phyloP scores from a whole-genome alignment of 2,113 vertebrate species.

The Rhabdomys dilectus region DNA sequence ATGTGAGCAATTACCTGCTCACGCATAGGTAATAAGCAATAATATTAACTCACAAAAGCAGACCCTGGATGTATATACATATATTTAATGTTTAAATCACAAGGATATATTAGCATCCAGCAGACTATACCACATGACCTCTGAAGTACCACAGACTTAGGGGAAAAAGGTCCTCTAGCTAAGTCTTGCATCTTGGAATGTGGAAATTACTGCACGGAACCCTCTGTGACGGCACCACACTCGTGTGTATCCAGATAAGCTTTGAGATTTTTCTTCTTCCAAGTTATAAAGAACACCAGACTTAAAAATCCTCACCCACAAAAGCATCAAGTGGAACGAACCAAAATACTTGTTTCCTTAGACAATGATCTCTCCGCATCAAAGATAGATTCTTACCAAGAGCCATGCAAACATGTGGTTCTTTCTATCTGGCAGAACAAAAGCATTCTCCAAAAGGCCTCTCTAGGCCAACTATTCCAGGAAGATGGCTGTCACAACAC shows the following conservation, averaged over 20 bases:
- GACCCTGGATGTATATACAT: neutral
- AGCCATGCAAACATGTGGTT: neutral
- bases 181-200: neutral
- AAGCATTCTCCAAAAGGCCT: neutral
- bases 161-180: neutral
- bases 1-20: neutral
- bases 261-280: neutral
- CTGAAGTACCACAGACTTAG: neutral
- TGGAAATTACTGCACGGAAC: neutral
- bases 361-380: neutral
- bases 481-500: neutral
- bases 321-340: neutral
- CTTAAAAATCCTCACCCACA: neutral
- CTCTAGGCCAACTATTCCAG: neutral
- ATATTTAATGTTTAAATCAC: neutral
- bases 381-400: neutral
- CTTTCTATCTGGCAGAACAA: conserved; percentile 18
- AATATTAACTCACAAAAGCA: neutral
- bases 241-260: neutral
- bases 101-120: neutral
- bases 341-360: conserved; percentile 1
- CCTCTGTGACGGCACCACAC: neutral
- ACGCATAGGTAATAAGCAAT: neutral
- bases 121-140: neutral
- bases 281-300: neutral